Percentiles rank a stretch among this genome's conserved stretches.
Evolutionary conservation across 2,797 vertebrate genomes (phyloP).

Genomic region (Tolypeutes matacus): DNA sequence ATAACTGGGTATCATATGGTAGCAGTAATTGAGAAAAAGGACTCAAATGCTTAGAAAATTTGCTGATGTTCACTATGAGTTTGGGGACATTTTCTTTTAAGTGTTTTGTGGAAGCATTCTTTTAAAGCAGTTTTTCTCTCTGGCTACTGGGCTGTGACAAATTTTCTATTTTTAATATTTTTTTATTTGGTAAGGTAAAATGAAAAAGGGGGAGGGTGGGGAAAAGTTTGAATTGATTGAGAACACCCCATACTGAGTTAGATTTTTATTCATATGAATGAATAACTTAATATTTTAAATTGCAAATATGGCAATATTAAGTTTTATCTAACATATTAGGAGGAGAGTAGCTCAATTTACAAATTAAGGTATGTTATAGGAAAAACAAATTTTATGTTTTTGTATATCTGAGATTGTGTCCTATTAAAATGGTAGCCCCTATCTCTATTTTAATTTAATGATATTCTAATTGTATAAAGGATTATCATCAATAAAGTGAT

Average conservation of each 20-base stretch:
- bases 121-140: conserved; percentile 53
- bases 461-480: not conserved
- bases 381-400: not conserved
- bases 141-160: not conserved
- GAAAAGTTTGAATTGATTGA: not conserved
- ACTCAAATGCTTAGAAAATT: conserved; percentile 66
- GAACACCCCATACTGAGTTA: not conserved
- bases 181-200: not conserved
- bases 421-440: not conserved
- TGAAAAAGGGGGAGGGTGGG: not conserved
- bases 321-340: not conserved
- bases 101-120: not conserved
- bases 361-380: not conserved
- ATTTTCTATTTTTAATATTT: conserved; percentile 47
- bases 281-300: not conserved
- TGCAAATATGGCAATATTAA: not conserved
- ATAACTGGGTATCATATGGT: conserved; percentile 58
- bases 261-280: not conserved
- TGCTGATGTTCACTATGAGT: conserved; percentile 35
- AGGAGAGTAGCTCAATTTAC: not conserved
- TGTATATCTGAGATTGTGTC: not conserved
- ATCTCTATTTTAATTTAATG: conserved; percentile 22
- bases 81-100: not conserved
- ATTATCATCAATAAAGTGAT: not conserved
- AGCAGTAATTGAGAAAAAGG: conserved; percentile 75